Conservation (phyloP, 2,797 vertebrate genomes). For the Melanotaenia boesemani region DNA sequence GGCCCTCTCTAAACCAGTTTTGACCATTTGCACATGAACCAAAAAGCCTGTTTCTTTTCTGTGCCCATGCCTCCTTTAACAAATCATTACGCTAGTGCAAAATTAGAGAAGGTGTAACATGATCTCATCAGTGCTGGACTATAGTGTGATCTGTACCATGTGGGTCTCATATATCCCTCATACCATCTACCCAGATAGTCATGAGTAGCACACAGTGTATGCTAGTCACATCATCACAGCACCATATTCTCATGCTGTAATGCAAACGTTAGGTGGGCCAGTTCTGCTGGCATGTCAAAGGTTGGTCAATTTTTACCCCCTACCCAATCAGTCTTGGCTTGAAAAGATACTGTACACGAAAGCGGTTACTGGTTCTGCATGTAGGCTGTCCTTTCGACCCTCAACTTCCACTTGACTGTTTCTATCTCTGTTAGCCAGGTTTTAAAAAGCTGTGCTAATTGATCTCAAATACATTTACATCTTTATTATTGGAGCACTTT, state of each 20-base stretch:
- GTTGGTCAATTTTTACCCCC: neutral
- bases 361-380: slow-evolving; percentile 8
- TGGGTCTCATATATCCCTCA: neutral
- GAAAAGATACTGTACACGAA: neutral
- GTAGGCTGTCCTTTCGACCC: neutral
- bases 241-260: neutral
- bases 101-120: neutral
- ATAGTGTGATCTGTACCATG: neutral
- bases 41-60: neutral
- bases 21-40: too few relatives aligned
- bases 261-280: neutral
- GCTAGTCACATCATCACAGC: neutral
- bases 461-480: slow-evolving; percentile 19
- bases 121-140: neutral
- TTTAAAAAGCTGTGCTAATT: slow-evolving; percentile 48
- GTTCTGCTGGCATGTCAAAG: neutral
- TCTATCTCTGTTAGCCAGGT: slow-evolving; percentile 14
- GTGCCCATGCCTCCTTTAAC: neutral
- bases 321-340: neutral
- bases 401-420: slow-evolving; percentile 32
- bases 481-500: neutral
- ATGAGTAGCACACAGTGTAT: neutral
- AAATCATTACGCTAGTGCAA: neutral
- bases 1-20: too few relatives aligned
- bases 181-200: neutral